Percentiles rank a stretch among this genome's conserved stretches.
phyloP scores from a whole-genome alignment of 2,113 vertebrate genomes.

The Ovibos moschatus region DNA sequence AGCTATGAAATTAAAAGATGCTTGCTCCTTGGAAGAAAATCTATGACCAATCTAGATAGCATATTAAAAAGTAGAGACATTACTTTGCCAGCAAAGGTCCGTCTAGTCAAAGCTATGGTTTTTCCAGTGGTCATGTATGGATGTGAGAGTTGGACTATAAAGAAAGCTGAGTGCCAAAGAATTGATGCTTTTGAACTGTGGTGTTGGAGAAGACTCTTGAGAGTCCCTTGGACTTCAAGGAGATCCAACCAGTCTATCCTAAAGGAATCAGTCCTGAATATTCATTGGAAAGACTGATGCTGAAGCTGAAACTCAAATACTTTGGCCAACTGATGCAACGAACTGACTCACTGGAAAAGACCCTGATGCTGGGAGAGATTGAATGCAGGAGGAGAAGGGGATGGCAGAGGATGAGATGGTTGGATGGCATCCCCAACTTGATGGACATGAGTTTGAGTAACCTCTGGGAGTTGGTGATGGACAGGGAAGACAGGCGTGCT shows the following conservation, averaged over 20 bases:
- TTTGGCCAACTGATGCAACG: neutral
- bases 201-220: neutral
- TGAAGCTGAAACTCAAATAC: neutral
- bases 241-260: neutral
- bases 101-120: neutral
- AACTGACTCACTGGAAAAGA: neutral
- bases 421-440: neutral
- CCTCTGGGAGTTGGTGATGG: neutral
- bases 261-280: neutral
- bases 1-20: neutral
- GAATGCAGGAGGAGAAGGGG: neutral
- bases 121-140: neutral
- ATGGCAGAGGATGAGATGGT: neutral
- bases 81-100: neutral
- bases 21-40: neutral
- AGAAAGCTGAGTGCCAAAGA: rapidly evolving
- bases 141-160: neutral
- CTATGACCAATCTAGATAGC: neutral
- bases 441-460: neutral
- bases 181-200: neutral
- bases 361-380: neutral
- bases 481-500: neutral
- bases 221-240: neutral
- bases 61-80: neutral
- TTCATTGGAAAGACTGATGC: neutral